These are phyloP conservation scores for Bos javanicus DNA, from an alignment of 2,113 vertebrate species.

Conservation along the genomic window DNA sequence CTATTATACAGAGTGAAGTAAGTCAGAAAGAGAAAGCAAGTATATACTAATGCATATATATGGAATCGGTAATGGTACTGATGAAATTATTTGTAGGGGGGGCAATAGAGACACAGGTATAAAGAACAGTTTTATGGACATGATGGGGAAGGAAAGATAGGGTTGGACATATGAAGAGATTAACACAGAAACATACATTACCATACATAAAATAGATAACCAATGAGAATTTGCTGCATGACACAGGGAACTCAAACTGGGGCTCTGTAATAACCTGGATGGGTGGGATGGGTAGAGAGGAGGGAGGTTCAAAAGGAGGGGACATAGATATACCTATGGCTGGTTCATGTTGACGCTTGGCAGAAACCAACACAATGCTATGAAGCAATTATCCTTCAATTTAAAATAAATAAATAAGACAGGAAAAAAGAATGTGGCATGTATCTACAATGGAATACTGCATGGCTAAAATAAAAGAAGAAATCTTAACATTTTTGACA, in stretches of 20 bases:
- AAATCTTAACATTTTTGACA: not conserved
- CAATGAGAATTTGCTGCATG: not conserved
- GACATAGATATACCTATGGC: not conserved
- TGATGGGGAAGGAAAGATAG: not conserved
- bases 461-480: not conserved
- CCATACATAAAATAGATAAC: not conserved
- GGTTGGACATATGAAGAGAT: not conserved
- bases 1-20: not conserved
- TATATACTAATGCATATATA: not conserved
- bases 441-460: not conserved
- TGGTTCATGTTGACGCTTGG: not conserved
- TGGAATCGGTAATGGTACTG: not conserved
- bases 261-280: not conserved
- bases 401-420: not conserved
- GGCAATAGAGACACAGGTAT: not conserved
- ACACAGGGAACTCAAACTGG: not conserved
- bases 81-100: not conserved
- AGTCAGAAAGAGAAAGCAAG: not conserved
- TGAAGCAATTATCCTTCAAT: not conserved
- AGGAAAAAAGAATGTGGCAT: not conserved
- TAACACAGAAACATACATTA: not conserved
- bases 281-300: not conserved
- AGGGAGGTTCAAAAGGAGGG: not conserved
- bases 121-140: not conserved
- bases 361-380: not conserved